These are phyloP conservation scores for Dynastes grantii DNA, from an alignment of 2,888 invertebrate genomes.

Conservation along the genomic window DNA sequence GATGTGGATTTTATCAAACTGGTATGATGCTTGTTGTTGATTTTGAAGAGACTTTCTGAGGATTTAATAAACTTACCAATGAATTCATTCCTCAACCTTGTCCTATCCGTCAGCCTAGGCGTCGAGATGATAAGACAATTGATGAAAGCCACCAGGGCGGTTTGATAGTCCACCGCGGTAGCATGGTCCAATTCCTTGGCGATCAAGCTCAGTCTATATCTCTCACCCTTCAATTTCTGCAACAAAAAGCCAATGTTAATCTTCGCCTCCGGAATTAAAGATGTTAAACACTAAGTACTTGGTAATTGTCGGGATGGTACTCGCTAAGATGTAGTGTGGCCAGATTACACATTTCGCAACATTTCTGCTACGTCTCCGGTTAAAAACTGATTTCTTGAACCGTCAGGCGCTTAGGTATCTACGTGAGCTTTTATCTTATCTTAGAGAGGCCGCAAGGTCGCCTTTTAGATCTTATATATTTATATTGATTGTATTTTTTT, in stretches of 20 bases:
- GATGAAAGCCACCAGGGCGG: constrained; percentile 92
- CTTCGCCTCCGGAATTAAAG: too few relatives aligned
- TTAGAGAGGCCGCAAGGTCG: neutral
- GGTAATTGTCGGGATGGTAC: neutral
- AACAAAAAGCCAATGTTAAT: constrained; percentile 50
- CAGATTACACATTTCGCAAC: constrained; percentile 25
- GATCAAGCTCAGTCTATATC: constrained; percentile 91
- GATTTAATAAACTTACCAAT: constrained; percentile 80
- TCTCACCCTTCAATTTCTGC: constrained; percentile 88
- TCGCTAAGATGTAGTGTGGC: neutral
- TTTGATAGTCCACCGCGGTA: constrained; percentile 89
- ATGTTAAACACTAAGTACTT: neutral
- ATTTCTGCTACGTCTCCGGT: neutral
- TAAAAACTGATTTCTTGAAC: neutral
- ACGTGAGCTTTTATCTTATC: constrained; percentile 13
- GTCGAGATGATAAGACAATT: constrained; percentile 97
- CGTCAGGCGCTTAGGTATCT: neutral
- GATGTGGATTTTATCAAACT: too few relatives aligned
- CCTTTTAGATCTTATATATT: neutral
- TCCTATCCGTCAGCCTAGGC: constrained; percentile 88
- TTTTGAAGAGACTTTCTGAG: neutral
- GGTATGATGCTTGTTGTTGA: neutral
- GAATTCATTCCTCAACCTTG: constrained; percentile 93
- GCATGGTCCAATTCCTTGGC: constrained; percentile 91
- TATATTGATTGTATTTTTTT: neutral